Evolutionary conservation across 2,113 vertebrate species (phyloP).

Genomic region (Neolamprologus brichardi): DNA sequence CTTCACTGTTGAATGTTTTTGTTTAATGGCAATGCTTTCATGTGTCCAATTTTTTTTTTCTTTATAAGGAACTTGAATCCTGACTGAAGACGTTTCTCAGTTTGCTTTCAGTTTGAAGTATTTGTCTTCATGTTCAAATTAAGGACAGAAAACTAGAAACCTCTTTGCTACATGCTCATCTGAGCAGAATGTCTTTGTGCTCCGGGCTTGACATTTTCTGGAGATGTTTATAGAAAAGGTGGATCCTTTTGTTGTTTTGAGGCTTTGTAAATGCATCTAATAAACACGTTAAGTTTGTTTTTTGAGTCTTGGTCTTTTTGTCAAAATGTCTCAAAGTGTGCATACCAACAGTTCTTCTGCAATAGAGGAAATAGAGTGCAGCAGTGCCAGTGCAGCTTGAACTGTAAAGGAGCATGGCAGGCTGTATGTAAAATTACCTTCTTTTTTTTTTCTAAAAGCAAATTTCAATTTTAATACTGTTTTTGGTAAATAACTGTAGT

Average conservation of each 20-base stretch:
- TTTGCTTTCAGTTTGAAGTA: neutral
- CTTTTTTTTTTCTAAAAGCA: neutral
- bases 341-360: neutral
- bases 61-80: neutral
- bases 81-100: neutral
- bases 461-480: neutral
- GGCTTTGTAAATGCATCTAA: constrained; percentile 52
- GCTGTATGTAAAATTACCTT: neutral
- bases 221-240: neutral
- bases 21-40: neutral
- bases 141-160: neutral
- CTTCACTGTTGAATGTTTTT: neutral
- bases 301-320: neutral
- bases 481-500: neutral
- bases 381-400: neutral
- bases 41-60: neutral
- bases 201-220: neutral
- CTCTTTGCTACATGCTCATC: neutral
- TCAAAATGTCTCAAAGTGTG: neutral
- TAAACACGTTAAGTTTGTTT: constrained; percentile 38
- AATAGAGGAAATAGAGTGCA: neutral
- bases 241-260: neutral
- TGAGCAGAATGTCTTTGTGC: neutral
- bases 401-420: neutral
- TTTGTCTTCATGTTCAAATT: neutral